Evolutionary conservation across 2,113 vertebrate genomes (phyloP).

Genomic region (Nibea albiflora): DNA sequence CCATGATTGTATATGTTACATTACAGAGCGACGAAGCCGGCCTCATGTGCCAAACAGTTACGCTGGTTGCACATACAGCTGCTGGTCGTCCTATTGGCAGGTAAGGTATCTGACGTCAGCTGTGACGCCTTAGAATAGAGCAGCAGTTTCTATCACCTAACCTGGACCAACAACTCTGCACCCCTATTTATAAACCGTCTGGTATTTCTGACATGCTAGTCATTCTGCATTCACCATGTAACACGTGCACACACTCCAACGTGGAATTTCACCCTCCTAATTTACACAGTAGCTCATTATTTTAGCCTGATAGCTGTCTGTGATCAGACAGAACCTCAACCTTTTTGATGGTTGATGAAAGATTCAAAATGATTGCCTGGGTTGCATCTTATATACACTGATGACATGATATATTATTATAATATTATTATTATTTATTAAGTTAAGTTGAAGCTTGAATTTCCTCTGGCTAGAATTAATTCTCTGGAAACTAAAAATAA

Average conservation of each 20-base stretch:
- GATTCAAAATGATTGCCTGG: no score
- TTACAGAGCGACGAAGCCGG: slow-evolving; percentile 56
- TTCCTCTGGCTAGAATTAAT: not conserved
- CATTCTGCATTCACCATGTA: not conserved
- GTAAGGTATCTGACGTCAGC: slow-evolving; percentile 40
- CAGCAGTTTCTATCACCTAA: not conserved
- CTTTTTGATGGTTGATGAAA: not conserved
- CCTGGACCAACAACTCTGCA: slow-evolving; percentile 4
- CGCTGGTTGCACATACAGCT: slow-evolving; percentile 45
- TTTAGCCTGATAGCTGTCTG: slow-evolving; percentile 41
- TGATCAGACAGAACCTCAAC: not conserved
- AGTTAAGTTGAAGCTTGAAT: not conserved
- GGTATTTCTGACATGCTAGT: slow-evolving; percentile 12
- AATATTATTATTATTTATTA: no score
- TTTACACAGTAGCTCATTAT: slow-evolving; percentile 51
- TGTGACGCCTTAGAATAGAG: not conserved
- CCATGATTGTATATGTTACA: not conserved
- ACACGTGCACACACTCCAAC: not conserved
- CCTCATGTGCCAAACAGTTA: not conserved
- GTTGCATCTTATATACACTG: no score
- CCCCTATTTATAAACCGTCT: slow-evolving; percentile 37
- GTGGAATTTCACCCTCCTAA: slow-evolving; percentile 16
- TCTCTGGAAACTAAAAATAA: not conserved
- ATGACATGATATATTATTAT: not conserved
- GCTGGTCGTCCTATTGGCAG: slow-evolving; percentile 59